These are phyloP conservation scores for Nanorana parkeri DNA, from an alignment of 2,113 vertebrate genomes.

Conservation along the genomic window DNA sequence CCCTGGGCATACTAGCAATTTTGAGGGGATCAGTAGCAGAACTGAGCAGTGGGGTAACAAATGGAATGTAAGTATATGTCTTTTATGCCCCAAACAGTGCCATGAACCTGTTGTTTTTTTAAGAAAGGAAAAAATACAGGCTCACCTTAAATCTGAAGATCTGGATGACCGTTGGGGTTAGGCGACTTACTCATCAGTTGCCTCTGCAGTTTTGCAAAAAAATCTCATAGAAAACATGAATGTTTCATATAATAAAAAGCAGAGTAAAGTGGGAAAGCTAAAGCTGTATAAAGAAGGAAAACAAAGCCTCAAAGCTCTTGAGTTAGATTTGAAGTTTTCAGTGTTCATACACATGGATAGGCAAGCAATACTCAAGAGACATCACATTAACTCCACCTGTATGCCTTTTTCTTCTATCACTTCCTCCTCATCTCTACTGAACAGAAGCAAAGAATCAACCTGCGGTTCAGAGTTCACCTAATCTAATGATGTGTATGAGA, in stretches of 20 bases:
- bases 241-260: slow-evolving; percentile 67
- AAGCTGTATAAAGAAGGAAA: slow-evolving; percentile 64
- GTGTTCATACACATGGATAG: slow-evolving; percentile 67
- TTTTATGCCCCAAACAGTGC: too few relatives aligned
- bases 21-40: too few relatives aligned
- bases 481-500: slow-evolving; percentile 68
- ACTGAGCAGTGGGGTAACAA: too few relatives aligned
- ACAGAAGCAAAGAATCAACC: slow-evolving; percentile 62
- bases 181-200: too few relatives aligned
- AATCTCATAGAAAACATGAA: slow-evolving; percentile 60
- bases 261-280: not conserved
- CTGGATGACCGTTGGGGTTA: not conserved
- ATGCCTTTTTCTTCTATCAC: slow-evolving; percentile 19
- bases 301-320: slow-evolving; percentile 72
- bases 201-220: not conserved
- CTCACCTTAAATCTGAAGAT: not conserved
- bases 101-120: too few relatives aligned
- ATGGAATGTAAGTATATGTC: too few relatives aligned
- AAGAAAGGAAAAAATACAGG: too few relatives aligned
- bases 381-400: slow-evolving; percentile 63
- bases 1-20: too few relatives aligned
- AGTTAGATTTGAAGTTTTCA: slow-evolving; percentile 71
- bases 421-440: slow-evolving; percentile 48
- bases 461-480: slow-evolving; percentile 71
- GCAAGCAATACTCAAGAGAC: slow-evolving; percentile 72